These are phyloP conservation scores for Brachionus manjavacas DNA, from an alignment of 1,140 invertebrate genomes.

Conservation along the genomic window DNA sequence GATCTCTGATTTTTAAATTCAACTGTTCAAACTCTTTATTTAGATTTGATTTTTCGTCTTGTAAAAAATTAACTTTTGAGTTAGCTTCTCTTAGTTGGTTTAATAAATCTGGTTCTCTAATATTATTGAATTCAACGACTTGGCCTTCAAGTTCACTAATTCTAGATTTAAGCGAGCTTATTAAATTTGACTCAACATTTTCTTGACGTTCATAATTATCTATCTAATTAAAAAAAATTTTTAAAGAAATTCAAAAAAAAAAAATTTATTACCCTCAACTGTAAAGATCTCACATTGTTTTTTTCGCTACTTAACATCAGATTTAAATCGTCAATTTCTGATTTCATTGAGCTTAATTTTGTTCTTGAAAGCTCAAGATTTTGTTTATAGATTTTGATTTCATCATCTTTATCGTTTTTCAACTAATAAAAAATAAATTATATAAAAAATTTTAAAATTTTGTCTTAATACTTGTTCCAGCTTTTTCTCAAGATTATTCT, in stretches of 20 bases:
- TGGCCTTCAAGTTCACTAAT: not conserved
- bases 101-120: constrained; percentile 6
- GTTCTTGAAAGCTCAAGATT: constrained; percentile 3
- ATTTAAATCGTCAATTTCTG: not conserved
- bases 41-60: constrained; percentile 46
- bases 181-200: not conserved
- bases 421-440: not conserved
- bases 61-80: constrained; percentile 8
- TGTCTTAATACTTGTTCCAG: not conserved
- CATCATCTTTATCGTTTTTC: not conserved
- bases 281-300: not conserved
- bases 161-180: not conserved
- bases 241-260: not conserved
- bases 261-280: not conserved
- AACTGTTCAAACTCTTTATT: constrained; percentile 45
- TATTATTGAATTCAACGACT: not conserved
- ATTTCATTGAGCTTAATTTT: not conserved
- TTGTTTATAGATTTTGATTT: not conserved
- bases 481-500: not conserved
- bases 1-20: constrained; percentile 45
- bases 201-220: not conserved
- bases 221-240: not conserved
- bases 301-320: not conserved
- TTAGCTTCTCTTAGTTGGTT: not conserved
- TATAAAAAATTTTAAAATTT: not conserved